phyloP scores from a whole-genome alignment of 1,140 invertebrate species.

The Monomorium pharaonis region DNA sequence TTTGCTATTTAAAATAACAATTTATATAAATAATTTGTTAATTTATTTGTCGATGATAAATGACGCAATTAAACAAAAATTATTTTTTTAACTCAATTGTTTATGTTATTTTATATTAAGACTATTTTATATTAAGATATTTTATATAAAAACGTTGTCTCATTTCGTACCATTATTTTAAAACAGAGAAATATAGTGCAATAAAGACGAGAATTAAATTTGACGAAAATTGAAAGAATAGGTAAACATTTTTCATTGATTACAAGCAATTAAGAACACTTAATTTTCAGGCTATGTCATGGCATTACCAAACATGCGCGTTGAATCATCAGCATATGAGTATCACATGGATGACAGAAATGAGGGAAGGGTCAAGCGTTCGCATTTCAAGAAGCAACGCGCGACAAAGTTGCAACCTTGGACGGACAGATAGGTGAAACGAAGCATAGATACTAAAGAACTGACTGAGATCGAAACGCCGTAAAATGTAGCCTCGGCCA shows the following conservation, averaged over 20 bases:
- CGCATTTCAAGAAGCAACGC: constrained; percentile 58
- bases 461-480: constrained; percentile 81
- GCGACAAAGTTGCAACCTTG: constrained; percentile 78
- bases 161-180: not conserved
- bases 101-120: not conserved
- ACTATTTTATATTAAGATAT: not conserved
- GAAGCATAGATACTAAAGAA: constrained; percentile 78
- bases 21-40: not conserved
- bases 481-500: constrained; percentile 84
- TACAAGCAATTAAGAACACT: not conserved
- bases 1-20: not conserved
- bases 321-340: not conserved
- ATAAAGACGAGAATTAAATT: not conserved
- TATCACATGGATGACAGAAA: constrained; percentile 33
- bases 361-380: constrained; percentile 16
- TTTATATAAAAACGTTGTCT: not conserved
- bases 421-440: constrained; percentile 78
- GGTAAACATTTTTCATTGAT: not conserved
- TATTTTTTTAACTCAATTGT: not conserved
- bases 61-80: not conserved
- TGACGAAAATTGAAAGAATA: not conserved
- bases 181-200: not conserved
- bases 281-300: not conserved
- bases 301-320: not conserved
- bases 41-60: not conserved